These are phyloP conservation scores for Platypus cylindrus DNA, from an alignment of 2,888 invertebrate genomes.

Conservation along the genomic window DNA sequence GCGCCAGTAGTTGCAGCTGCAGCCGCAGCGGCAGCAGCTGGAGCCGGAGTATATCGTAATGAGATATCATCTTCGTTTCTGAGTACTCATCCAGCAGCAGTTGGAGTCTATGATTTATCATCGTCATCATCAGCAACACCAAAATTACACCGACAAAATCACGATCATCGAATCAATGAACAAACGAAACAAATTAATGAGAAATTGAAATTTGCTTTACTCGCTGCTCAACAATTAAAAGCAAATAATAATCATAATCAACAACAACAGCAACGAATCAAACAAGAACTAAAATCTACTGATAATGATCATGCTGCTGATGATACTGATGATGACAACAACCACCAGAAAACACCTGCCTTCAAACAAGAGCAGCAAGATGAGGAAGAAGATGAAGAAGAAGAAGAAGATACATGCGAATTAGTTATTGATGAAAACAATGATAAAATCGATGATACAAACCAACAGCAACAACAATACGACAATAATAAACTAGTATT, in stretches of 20 bases:
- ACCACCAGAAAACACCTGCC: no score
- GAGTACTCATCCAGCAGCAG: conserved; percentile 28
- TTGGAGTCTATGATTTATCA: conserved; percentile 24
- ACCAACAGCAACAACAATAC: conserved; percentile 14
- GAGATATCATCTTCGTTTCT: conserved; percentile 27
- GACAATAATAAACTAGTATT: conserved; percentile 21
- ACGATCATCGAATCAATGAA: no score
- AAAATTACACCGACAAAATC: conserved; percentile 13
- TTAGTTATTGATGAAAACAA: conserved; percentile 55
- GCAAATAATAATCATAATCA: no score
- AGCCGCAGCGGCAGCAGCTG: no score
- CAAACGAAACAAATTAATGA: conserved; percentile 42
- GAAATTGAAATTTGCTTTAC: conserved; percentile 61
- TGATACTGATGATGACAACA: no score
- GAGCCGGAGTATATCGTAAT: no score
- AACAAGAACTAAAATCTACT: no score
- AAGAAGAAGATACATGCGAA: conserved; percentile 49
- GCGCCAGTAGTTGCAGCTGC: no score
- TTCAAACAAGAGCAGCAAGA: conserved; percentile 19
- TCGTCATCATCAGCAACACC: no score
- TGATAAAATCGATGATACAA: conserved; percentile 24
- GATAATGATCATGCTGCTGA: no score
- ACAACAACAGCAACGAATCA: neutral
- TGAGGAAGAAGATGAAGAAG: conserved; percentile 41
- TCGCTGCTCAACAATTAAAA: conserved; percentile 67